A percentile compares a stretch with the other conserved stretches of the same genome.
phyloP scores from a whole-genome alignment of 2,888 invertebrate genomes.

The Colletes collaris region DNA sequence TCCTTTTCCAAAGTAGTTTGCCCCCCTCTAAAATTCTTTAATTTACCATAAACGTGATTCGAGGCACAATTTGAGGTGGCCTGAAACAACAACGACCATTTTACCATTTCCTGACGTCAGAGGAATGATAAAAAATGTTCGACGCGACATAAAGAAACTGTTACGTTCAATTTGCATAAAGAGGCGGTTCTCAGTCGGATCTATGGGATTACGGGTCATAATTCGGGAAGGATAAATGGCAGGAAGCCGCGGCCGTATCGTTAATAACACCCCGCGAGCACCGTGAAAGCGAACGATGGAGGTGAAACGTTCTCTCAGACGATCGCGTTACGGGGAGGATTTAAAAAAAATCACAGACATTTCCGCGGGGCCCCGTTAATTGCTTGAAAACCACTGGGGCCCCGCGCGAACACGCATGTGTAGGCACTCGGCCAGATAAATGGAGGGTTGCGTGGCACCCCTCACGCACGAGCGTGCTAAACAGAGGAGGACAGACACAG shows the following conservation, averaged over 20 bases:
- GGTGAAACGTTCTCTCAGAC: not conserved
- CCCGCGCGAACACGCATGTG: slow-evolving; percentile 71
- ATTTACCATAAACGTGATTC: no score
- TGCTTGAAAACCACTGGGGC: slow-evolving; percentile 70
- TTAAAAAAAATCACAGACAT: slow-evolving; percentile 31
- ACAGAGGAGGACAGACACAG: slow-evolving; percentile 48
- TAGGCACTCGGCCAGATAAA: slow-evolving; percentile 73
- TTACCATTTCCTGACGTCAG: not conserved
- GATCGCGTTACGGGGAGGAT: slow-evolving; percentile 7
- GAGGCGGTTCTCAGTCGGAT: slow-evolving; percentile 38
- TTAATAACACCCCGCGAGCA: slow-evolving; percentile 5
- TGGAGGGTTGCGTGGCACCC: slow-evolving; percentile 77
- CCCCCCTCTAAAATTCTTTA: no score
- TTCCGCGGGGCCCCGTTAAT: slow-evolving; percentile 26
- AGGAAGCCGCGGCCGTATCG: not conserved
- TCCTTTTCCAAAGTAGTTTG: no score
- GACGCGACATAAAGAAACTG: slow-evolving; percentile 20
- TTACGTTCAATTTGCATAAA: slow-evolving; percentile 39
- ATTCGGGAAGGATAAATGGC: not conserved
- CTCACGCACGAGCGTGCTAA: slow-evolving; percentile 76
- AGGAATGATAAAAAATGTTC: slow-evolving; percentile 25
- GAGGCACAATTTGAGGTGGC: no score
- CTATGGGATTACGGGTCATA: not conserved
- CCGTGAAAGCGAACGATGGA: slow-evolving; percentile 1
- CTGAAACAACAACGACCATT: no score